These are phyloP conservation scores for Danio choprae DNA, from an alignment of 2,797 vertebrate genomes.

Conservation along the genomic window DNA sequence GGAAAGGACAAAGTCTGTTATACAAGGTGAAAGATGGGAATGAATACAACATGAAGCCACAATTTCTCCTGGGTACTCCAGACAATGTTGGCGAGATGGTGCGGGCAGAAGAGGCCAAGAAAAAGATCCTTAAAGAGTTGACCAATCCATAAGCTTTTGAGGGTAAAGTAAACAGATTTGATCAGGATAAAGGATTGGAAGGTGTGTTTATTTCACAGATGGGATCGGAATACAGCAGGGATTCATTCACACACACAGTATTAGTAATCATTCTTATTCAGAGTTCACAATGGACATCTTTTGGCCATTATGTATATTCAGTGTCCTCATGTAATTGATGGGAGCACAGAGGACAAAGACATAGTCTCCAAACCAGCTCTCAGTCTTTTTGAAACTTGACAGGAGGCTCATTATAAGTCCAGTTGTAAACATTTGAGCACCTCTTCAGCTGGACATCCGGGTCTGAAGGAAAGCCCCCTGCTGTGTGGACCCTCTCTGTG, in stretches of 20 bases:
- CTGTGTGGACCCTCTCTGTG: conserved; percentile 45
- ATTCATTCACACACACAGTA: neutral
- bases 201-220: neutral
- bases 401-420: conserved; percentile 53
- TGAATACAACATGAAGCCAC: neutral
- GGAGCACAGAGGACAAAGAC: neutral
- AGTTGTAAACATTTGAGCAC: conserved; percentile 51
- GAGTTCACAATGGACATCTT: neutral
- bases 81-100: conserved; percentile 11
- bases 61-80: neutral
- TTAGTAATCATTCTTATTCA: neutral
- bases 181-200: neutral
- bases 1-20: conserved; percentile 12
- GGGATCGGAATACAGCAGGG: neutral
- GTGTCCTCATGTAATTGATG: neutral
- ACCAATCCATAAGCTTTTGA: conserved; percentile 24
- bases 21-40: conserved; percentile 22
- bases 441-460: conserved; percentile 45
- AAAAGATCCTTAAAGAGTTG: conserved; percentile 7
- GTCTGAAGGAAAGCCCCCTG: conserved; percentile 42
- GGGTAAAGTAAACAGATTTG: conserved; percentile 1
- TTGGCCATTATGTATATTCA: neutral
- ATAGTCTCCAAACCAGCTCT: neutral
- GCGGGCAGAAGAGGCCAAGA: neutral
- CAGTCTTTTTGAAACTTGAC: conserved; percentile 19